A percentile compares a stretch with the other conserved stretches of the same genome.
These are phyloP conservation scores for Drosophila watanabei DNA, from an alignment of 1,140 invertebrate species.

Conservation along the genomic window DNA sequence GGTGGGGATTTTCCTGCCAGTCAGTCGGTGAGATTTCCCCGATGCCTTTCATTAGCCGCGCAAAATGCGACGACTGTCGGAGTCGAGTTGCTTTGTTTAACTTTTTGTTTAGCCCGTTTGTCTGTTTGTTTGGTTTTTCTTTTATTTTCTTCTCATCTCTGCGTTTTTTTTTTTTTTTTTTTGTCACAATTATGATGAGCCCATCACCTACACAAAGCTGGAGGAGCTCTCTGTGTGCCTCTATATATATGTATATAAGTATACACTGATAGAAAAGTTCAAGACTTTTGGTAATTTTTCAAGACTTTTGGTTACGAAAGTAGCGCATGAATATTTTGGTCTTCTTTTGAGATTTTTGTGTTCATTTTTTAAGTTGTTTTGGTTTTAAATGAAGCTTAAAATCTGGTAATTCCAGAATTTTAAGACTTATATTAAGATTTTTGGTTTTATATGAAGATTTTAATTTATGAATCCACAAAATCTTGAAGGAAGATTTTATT, in stretches of 20 bases:
- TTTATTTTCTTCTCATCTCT: slow-evolving; percentile 45
- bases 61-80: slow-evolving; percentile 58
- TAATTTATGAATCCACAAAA: too few species aligned
- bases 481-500: too few species aligned
- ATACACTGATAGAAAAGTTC: too few species aligned
- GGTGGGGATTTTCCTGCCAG: slow-evolving; percentile 6
- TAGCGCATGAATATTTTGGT: too few species aligned
- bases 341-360: too few species aligned
- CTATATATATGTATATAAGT: slow-evolving; percentile 14
- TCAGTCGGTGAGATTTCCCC: slow-evolving; percentile 19
- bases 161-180: slow-evolving; percentile 32
- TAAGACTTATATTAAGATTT: too few species aligned
- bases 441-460: too few species aligned
- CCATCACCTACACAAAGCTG: slow-evolving; percentile 51
- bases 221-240: slow-evolving; percentile 18
- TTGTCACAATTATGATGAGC: slow-evolving; percentile 72
- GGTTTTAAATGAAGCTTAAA: too few species aligned
- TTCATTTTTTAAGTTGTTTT: too few species aligned
- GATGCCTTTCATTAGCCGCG: slow-evolving; percentile 67
- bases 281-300: too few species aligned
- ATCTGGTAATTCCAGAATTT: too few species aligned
- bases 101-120: slow-evolving; percentile 65
- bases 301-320: too few species aligned
- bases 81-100: slow-evolving; percentile 65
- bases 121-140: slow-evolving; percentile 58